Percentiles rank a stretch among this genome's conserved stretches.
phyloP scores from a whole-genome alignment of 2,797 vertebrate genomes.

The Miichthys miiuy region DNA sequence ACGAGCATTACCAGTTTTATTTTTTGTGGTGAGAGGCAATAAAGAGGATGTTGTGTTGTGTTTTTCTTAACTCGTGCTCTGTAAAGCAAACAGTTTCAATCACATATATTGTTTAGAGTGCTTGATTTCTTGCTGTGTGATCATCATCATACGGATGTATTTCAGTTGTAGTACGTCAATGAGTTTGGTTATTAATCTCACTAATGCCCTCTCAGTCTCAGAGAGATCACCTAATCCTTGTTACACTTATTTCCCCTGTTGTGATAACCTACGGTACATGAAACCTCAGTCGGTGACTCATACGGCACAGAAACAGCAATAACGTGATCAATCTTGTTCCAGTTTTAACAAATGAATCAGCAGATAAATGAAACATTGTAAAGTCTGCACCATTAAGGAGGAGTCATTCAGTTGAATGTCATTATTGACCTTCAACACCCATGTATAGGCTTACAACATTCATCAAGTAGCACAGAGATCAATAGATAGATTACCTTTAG shows the following conservation, averaged over 20 bases:
- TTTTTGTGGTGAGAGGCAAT: no score
- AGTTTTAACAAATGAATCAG: constrained; percentile 39
- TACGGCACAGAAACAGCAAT: neutral
- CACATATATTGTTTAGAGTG: no score
- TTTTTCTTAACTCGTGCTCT: no score
- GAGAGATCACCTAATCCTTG: neutral
- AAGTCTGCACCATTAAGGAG: constrained; percentile 41
- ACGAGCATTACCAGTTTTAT: no score
- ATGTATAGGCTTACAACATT: constrained; percentile 69
- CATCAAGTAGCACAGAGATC: constrained; percentile 72
- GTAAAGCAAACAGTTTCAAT: no score
- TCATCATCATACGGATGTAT: no score
- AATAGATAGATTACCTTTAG: constrained; percentile 69
- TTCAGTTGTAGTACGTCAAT: no score
- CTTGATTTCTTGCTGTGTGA: no score
- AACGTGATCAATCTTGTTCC: constrained; percentile 9
- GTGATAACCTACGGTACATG: neutral
- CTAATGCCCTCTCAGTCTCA: neutral
- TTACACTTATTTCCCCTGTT: constrained; percentile 5
- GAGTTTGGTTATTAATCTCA: no score
- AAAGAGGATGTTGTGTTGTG: no score
- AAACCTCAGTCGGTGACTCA: constrained; percentile 4
- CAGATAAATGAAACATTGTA: constrained; percentile 33
- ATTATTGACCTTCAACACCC: constrained; percentile 63
- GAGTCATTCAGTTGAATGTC: constrained; percentile 54